Evolutionary conservation across 2,113 vertebrate species (phyloP).

Genomic region (Gopherus flavomarginatus): DNA sequence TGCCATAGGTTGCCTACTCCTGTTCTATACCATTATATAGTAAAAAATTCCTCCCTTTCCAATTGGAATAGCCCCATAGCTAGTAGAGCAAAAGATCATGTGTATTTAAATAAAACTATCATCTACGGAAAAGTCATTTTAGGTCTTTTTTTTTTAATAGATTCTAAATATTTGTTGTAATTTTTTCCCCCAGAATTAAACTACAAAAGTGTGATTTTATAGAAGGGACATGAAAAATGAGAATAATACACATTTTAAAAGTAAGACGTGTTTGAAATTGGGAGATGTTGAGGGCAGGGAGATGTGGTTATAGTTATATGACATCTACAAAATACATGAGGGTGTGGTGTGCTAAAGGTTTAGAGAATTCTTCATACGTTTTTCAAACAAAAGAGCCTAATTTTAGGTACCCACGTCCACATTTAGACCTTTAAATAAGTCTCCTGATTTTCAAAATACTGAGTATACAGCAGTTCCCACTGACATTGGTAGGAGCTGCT

Average conservation of each 20-base stretch:
- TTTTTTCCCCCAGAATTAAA: neutral
- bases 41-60: neutral
- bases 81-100: neutral
- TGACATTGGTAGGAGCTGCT: slow-evolving; percentile 18
- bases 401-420: slow-evolving; percentile 44
- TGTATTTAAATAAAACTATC: neutral
- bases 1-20: too few species aligned
- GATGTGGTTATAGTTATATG: neutral
- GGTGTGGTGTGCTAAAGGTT: neutral
- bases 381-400: slow-evolving; percentile 45
- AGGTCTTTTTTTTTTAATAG: neutral
- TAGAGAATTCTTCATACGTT: neutral
- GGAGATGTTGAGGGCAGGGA: neutral
- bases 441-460: slow-evolving; percentile 20
- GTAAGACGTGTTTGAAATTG: neutral
- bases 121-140: neutral
- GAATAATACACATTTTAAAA: neutral
- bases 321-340: slow-evolving; percentile 4
- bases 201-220: neutral
- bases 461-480: neutral
- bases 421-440: neutral
- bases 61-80: neutral
- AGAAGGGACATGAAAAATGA: neutral
- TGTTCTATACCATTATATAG: neutral
- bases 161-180: neutral